These are phyloP conservation scores for Asbolus verrucosus DNA, from an alignment of 1,140 invertebrate species.

Conservation along the genomic window DNA sequence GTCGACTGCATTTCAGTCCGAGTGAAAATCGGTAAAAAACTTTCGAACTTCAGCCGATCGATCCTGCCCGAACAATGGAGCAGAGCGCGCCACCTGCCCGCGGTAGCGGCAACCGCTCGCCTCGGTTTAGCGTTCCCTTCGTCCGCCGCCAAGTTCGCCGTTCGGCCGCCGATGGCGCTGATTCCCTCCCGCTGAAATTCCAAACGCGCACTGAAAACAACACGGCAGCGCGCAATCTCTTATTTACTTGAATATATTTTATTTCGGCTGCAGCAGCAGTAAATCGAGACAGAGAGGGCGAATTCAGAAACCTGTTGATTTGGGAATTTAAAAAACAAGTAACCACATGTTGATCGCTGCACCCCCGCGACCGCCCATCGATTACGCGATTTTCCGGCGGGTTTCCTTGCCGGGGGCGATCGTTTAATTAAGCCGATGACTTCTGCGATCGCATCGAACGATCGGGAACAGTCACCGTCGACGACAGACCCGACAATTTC, in stretches of 20 bases:
- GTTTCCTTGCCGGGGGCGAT: background rate
- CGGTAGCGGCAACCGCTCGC: background rate
- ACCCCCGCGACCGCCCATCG: background rate
- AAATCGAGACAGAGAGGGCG: conserved; percentile 45
- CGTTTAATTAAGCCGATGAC: too few relatives aligned
- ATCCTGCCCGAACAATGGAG: background rate
- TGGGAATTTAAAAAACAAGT: conserved; percentile 59
- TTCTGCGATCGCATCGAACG: too few relatives aligned
- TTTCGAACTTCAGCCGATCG: background rate
- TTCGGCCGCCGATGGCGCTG: conserved; percentile 23
- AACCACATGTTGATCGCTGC: conserved; percentile 57
- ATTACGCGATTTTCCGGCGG: conserved; percentile 7
- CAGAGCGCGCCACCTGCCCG: conserved; percentile 15
- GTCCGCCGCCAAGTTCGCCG: background rate
- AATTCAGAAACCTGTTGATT: conserved; percentile 56
- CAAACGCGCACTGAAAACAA: too few relatives aligned
- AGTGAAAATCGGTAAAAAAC: too few relatives aligned
- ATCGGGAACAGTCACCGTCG: background rate
- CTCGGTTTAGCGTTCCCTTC: conserved; percentile 5
- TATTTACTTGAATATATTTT: conserved; percentile 57
- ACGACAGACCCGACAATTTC: conserved; percentile 27
- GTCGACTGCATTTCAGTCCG: too few relatives aligned
- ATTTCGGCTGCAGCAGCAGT: conserved; percentile 49
- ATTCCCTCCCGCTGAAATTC: background rate
- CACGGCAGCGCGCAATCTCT: conserved; percentile 51